A percentile compares a stretch with the other conserved stretches of the same genome.
phyloP scores from a whole-genome alignment of 2,113 vertebrate genomes.

The Tachysurus vachellii region DNA sequence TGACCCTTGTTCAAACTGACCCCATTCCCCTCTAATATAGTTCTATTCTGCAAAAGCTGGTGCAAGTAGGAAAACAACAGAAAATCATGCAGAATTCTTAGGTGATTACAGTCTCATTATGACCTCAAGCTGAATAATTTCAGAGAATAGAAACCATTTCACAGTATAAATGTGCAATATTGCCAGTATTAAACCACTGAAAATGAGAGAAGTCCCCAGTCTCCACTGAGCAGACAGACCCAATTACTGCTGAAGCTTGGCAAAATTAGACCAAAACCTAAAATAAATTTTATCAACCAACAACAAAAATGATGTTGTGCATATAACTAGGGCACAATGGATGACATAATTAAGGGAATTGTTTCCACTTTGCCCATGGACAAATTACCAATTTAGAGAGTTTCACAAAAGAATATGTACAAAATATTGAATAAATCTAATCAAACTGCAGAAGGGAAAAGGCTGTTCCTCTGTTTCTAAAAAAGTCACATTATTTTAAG shows the following conservation, averaged over 20 bases:
- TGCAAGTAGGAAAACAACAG: not conserved
- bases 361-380: not conserved
- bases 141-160: not conserved
- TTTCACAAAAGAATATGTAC: not conserved
- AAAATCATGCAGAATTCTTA: not conserved
- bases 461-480: not conserved
- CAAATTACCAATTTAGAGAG: not conserved
- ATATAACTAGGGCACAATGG: constrained; percentile 4
- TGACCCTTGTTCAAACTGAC: not conserved
- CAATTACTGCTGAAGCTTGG: constrained; percentile 17
- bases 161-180: constrained; percentile 19
- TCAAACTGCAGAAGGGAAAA: not conserved
- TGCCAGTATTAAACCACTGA: constrained; percentile 7
- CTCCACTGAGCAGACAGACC: not conserved
- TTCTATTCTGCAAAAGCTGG: not conserved
- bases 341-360: not conserved
- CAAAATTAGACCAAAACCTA: constrained; percentile 2
- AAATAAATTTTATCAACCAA: not conserved
- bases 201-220: constrained; percentile 21
- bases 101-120: constrained; percentile 4
- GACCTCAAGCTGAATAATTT: not conserved
- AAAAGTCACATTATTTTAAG: not conserved
- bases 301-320: not conserved
- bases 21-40: not conserved
- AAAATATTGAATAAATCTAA: not conserved